phyloP scores from a whole-genome alignment of 2,113 vertebrate species.

The Okapia johnstoni region DNA sequence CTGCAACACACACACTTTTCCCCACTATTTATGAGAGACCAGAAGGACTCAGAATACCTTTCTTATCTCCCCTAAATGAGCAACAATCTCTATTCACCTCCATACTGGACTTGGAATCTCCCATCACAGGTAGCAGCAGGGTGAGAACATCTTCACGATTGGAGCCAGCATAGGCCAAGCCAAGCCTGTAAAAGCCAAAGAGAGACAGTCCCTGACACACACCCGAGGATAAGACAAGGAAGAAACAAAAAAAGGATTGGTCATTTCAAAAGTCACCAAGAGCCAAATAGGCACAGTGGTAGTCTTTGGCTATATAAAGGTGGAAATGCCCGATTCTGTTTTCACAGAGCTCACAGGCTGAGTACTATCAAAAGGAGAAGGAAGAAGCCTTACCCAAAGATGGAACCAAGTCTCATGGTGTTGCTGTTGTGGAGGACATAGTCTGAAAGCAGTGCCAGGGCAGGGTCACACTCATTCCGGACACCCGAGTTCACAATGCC shows the following conservation, averaged over 20 bases:
- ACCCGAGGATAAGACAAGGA: neutral
- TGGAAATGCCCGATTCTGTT: neutral
- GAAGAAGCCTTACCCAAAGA: conserved; percentile 91
- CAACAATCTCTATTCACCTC: conserved; percentile 83
- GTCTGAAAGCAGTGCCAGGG: conserved; percentile 95
- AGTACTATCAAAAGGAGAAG: neutral
- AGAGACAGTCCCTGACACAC: neutral
- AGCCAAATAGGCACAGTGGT: neutral
- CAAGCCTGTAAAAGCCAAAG: conserved; percentile 82
- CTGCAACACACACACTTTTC: neutral
- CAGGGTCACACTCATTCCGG: conserved; percentile 97
- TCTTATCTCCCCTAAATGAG: neutral
- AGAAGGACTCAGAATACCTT: neutral
- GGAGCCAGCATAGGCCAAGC: conserved; percentile 95
- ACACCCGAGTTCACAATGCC: conserved; percentile 98
- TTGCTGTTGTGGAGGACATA: conserved; percentile 99
- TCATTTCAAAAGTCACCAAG: neutral
- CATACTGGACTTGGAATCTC: conserved; percentile 98
- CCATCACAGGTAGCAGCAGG: conserved; percentile 97
- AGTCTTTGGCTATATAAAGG: neutral
- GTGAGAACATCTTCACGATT: conserved; percentile 97
- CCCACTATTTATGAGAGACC: neutral
- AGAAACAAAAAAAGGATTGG: neutral
- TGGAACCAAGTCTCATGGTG: conserved; percentile 97
- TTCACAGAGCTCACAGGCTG: neutral